Base-by-base conservation (phyloP, 1,140 invertebrate genomes). In the Macrostomum lignano region DNA sequence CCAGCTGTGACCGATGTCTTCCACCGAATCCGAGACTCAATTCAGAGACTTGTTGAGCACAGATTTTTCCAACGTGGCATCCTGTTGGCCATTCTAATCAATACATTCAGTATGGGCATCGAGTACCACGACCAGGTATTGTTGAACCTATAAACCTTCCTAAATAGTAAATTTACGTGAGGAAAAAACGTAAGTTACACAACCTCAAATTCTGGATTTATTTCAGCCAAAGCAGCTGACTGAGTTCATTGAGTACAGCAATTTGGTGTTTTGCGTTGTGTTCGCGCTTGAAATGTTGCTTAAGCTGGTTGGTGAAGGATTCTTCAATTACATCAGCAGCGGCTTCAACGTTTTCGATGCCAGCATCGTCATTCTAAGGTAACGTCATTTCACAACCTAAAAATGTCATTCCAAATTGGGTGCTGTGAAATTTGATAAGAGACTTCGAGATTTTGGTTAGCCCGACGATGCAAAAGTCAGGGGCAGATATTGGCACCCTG, bases 271-370 rank as follows among this genome's bases (percentile, higher is more conserved):
- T 58, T 91, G 81, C 17, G 73, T 46, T 63, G 20, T 98, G 45
- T 98, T 98, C 56, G 81, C 78, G 9, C 65, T 88, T 10, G 91
- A 98, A 64, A 98, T 98, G 91, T 40, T 88, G 23, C 65, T 96
- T 0, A 98, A 98, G 61, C 64, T 98, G 11, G 65, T 79, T 31
- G 74, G 86, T 1, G 82, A 94, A 54, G 88, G 91, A 4, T 69
- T 79, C 3, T 86, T 88, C 51, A 74, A 74, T 10, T 98, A 98
- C 49, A 74, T 98, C 41, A 73, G 77, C 44, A 88, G 93, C 56
- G 88, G 88, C 5, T 98, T 96, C 58, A 96, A 98, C 60, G 74
- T 96, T 3, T 98, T 98, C 56, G 91, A 98, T 61, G 88, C 86
- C 10, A 67, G 88, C 28, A 94, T 98, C 55, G 91, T 98, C 4